phyloP scores from a whole-genome alignment of 2,888 invertebrate genomes.

The Calliphora vomitoria region DNA sequence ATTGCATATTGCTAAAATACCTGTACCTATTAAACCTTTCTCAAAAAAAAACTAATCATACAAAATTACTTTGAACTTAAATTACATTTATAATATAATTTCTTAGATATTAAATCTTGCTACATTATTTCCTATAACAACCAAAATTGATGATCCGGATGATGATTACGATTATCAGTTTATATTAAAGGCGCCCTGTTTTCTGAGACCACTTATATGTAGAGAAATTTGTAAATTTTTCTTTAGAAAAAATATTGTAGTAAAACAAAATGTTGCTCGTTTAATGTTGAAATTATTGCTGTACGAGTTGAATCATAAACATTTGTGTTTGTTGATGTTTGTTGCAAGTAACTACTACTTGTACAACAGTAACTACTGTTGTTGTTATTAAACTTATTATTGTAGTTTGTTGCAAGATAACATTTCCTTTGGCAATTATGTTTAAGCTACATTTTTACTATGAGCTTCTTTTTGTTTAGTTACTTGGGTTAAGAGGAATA shows the following conservation, averaged over 20 bases:
- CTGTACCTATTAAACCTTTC: not conserved
- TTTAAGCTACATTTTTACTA: constrained; percentile 52
- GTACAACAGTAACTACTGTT: constrained; percentile 53
- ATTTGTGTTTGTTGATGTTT: constrained; percentile 47
- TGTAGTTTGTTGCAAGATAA: constrained; percentile 60
- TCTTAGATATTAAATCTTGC: constrained; percentile 1
- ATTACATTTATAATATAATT: not conserved
- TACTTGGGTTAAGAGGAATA: not conserved
- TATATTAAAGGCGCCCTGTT: constrained; percentile 18
- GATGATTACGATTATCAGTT: constrained; percentile 13
- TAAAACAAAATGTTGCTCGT: not conserved
- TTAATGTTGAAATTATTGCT: constrained; percentile 26
- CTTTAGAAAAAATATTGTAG: not conserved
- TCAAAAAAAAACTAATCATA: not conserved
- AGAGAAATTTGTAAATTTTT: constrained; percentile 1
- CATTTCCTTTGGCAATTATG: constrained; percentile 70
- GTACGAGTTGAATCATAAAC: constrained; percentile 9
- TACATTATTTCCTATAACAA: not conserved
- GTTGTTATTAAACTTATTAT: constrained; percentile 63
- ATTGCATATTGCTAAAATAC: not conserved
- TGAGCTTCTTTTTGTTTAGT: constrained; percentile 10
- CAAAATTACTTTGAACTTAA: constrained; percentile 4
- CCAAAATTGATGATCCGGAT: not conserved
- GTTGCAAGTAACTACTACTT: constrained; percentile 45
- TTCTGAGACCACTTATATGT: constrained; percentile 4